Conservation (phyloP, 2,113 vertebrate species). For the Dunckerocampus dactyliophorus region DNA sequence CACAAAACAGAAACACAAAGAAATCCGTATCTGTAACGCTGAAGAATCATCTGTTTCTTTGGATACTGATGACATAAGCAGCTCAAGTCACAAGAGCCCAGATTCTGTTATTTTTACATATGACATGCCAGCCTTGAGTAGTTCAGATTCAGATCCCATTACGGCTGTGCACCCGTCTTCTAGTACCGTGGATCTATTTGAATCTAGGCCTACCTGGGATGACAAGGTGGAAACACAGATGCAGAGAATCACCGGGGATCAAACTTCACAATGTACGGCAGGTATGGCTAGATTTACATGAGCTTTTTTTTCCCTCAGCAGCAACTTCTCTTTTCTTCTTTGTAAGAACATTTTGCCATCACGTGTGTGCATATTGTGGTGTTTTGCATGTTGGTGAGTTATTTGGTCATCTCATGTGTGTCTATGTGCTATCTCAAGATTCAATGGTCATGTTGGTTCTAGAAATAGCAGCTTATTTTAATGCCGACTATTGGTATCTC, state of each 20-base stretch:
- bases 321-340: constrained; percentile 74
- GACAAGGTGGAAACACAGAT: constrained; percentile 95
- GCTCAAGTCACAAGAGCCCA: constrained; percentile 62
- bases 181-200: constrained; percentile 89
- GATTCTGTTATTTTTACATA: constrained; percentile 80
- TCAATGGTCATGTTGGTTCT: constrained; percentile 62
- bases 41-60: constrained; percentile 40
- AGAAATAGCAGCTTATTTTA: constrained; percentile 18
- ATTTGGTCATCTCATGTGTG: constrained; percentile 29
- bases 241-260: constrained; percentile 90
- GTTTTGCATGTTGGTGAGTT: constrained; percentile 24
- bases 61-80: constrained; percentile 52
- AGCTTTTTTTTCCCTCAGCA: constrained; percentile 58
- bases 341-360: constrained; percentile 56
- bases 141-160: constrained; percentile 82
- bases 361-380: constrained; percentile 18
- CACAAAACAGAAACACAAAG: constrained; percentile 51
- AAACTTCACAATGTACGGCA: constrained; percentile 84
- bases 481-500: constrained; percentile 8
- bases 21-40: constrained; percentile 17
- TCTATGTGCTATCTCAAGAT: constrained; percentile 90
- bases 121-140: constrained; percentile 79
- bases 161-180: constrained; percentile 72
- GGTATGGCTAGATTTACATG: constrained; percentile 80
- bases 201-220: constrained; percentile 90